Evolutionary conservation across 2,113 vertebrate species (phyloP).

Genomic region (Protomyctophum bolini): DNA sequence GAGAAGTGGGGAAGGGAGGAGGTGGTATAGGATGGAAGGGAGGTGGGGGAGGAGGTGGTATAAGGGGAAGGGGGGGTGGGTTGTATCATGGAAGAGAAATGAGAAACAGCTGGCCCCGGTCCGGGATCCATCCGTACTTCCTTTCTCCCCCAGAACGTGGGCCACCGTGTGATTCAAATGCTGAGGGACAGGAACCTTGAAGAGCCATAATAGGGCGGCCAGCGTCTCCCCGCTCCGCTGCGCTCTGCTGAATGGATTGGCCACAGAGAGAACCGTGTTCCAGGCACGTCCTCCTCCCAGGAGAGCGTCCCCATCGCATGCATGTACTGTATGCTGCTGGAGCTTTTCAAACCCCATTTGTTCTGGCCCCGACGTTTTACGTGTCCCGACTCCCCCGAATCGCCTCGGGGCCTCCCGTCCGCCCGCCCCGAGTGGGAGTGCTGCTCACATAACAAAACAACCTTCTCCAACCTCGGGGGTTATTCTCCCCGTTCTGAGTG

Average conservation of each 20-base stretch:
- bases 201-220: background rate
- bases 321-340: background rate
- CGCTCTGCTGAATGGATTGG: constrained; percentile 14
- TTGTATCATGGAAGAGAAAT: constrained; percentile 35
- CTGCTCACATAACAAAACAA: constrained; percentile 2
- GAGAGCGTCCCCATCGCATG: too few species aligned
- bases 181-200: constrained; percentile 5
- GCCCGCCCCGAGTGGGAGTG: constrained; percentile 8
- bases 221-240: background rate
- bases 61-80: background rate
- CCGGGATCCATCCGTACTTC: constrained; percentile 12
- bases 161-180: constrained; percentile 15
- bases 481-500: too few species aligned
- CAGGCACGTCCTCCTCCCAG: background rate
- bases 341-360: constrained; percentile 11
- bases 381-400: constrained; percentile 2
- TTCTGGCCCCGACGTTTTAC: background rate
- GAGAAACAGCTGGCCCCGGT: constrained; percentile 61
- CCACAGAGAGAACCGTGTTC: background rate
- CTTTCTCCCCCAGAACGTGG: background rate
- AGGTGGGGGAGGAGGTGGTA: background rate
- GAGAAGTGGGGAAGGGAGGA: background rate
- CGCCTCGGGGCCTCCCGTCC: constrained; percentile 30
- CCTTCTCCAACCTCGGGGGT: constrained; percentile 1
- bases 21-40: background rate